Conservation (phyloP, 2,888 invertebrate genomes). For the Ichneumoninae sp. region DNA sequence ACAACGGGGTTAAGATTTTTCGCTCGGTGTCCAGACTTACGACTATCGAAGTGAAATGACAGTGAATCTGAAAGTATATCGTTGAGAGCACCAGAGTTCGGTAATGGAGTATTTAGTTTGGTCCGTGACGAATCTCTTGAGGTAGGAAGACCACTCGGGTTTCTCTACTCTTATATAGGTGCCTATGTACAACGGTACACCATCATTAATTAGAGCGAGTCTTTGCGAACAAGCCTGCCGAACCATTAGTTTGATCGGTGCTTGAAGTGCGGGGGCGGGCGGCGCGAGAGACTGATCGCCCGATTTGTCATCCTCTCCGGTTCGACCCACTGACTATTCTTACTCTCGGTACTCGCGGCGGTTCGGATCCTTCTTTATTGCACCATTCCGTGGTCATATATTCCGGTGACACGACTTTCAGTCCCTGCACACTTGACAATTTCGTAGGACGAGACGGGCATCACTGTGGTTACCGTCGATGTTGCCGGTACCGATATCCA, state of each 20-base stretch:
- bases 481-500: neutral
- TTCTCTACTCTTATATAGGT: constrained; percentile 39
- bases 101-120: constrained; percentile 21
- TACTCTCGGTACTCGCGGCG: constrained; percentile 12
- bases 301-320: constrained; percentile 64
- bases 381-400: constrained; percentile 15
- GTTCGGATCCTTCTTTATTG: constrained; percentile 11
- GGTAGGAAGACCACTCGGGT: constrained; percentile 33
- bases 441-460: constrained; percentile 18
- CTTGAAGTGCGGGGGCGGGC: constrained; percentile 58
- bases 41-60: constrained; percentile 20
- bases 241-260: constrained; percentile 60
- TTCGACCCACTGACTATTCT: constrained; percentile 58
- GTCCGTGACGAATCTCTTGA: constrained; percentile 57
- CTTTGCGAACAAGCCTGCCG: constrained; percentile 46
- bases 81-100: constrained; percentile 22
- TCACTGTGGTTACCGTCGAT: neutral
- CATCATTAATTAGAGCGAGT: constrained; percentile 69
- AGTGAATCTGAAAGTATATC: constrained; percentile 30
- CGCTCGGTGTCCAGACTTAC: constrained; percentile 9
- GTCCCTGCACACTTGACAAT: constrained; percentile 8
- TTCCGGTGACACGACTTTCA: neutral
- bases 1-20: constrained; percentile 32
- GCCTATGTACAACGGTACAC: constrained; percentile 32
- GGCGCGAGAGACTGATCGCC: constrained; percentile 62